Base-by-base conservation (phyloP, 2,113 vertebrate species). In the Nymphicus hollandicus region DNA sequence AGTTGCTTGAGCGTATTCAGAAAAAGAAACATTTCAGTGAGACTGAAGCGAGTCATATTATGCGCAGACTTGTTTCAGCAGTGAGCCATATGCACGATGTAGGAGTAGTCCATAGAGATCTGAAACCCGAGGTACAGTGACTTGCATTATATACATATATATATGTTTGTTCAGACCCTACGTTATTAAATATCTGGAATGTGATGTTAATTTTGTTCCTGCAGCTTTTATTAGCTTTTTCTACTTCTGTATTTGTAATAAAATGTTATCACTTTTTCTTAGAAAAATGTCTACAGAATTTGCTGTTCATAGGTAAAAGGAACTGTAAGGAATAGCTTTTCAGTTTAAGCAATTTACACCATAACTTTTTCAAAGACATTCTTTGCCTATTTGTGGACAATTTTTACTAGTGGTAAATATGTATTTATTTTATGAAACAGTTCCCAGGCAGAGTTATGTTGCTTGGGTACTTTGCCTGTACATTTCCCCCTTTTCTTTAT, bases 1-100 rank as follows among this genome's bases (percentile, higher is more conserved):
- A 99, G 96, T 97, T 99, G 93, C 98, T 99, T 91, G 99, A 99
- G 79, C 98, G 99, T 69, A 99, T 99, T 91, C 98, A 99, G 91
- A 98, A 98, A 72, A 99, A 99, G 97, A 98, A 99, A 44, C 98
- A 99, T 96, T 99, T 99, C 98, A 99, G 99, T 69, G 99, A 99
- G 97, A 99, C 99, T 0, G 99, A 99, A 97, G 99, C 99, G 86
- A 99, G 99, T 94, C 98, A 98, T 87, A 99, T 99, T 94, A 99
- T 99, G 99, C 97, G 99, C 82, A 99, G 98, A 72, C 98, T 99
- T 55, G 99, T 99, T 72, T 99, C 99, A 0, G 99, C 99, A 0
- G 99, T 99, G 78, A 99, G 99, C 97, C 99, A 99, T 97, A 99
- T 99, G 99, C 99, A 99, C 1, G 99, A 99, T 46, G 99, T 99